Base-by-base conservation (phyloP, 2,888 invertebrate genomes). In the Metopia argyrocephala region DNA sequence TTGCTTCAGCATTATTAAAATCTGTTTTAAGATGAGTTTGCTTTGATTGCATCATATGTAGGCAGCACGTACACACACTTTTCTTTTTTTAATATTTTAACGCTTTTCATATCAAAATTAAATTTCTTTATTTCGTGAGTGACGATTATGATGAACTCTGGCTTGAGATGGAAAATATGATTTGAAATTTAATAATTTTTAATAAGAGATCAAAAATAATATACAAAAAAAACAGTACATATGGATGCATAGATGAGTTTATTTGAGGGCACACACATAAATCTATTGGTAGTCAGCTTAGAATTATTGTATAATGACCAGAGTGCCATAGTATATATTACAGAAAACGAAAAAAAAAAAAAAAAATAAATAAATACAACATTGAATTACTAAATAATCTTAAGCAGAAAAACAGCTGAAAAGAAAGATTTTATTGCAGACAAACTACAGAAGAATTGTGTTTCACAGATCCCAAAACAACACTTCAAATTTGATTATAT, bases 171-270 rank as follows among this genome's bases (percentile, higher is more conserved):
- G n/a, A 82, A 76, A 78, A 78, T 71, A 82, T 71, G 78, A 82
- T 78, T 79, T 70, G 76, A 78, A 76, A 82, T 62, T 82, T 83
- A 83, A 83, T 83, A 80, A 83, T 78, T 82, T 83, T 82, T 83
- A 83, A 83, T 83, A 82, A 82, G 82, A 79, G 69, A 80, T 78
- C 76, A 65, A 68, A 79, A 25, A 57, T 20, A n/a, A 65, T 52
- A 80, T 46, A 23, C n/a, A 46, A 54, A 45, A 23, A 25, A 48
- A 20, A 45, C 20, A 50, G n/a, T 20, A 59, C n/a, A 28, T 45
- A 38, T n/a, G 18, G n/a, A 46, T 23, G 20, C n/a, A 27, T 28
- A 2, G 6, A 27, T 28, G 3, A 25, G 5, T 5, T 54, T 15
- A 54, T 54, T 5, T 54, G 5, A 25, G 57, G 38, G 15, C 9